Percentiles rank a stretch among this genome's conserved stretches.
Conservation (phyloP, 2,797 vertebrate species). For the Danio jaintianensis region DNA sequence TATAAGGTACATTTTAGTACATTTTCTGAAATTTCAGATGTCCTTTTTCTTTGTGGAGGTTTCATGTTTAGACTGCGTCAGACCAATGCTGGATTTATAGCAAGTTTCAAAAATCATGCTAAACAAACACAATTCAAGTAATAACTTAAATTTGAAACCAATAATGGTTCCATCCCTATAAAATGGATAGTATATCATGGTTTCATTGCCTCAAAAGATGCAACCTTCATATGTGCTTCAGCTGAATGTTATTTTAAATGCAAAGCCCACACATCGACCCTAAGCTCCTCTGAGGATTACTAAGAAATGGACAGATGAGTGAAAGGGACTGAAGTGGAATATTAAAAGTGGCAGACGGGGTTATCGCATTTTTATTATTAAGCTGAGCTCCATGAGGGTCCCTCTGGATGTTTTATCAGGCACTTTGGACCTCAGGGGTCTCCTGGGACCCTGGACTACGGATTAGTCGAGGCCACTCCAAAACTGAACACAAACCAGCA, state of each 20-base stretch:
- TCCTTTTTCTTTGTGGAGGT: too few species aligned
- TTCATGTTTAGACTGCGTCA: too few species aligned
- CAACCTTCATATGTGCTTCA: not conserved
- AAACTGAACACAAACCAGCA: constrained; percentile 58
- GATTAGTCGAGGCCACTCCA: constrained; percentile 74
- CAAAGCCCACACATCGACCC: not conserved
- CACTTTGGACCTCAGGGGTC: constrained; percentile 67
- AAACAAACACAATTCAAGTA: too few species aligned
- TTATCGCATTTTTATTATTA: constrained; percentile 76
- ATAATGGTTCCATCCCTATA: too few species aligned
- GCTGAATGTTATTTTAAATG: constrained; percentile 30
- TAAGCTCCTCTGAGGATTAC: constrained; percentile 36
- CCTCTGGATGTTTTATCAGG: constrained; percentile 77
- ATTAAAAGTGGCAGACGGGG: constrained; percentile 69
- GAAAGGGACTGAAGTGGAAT: constrained; percentile 53
- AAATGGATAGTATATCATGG: not conserved
- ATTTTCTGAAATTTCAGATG: too few species aligned
- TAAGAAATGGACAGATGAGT: constrained; percentile 40
- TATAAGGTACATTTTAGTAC: too few species aligned
- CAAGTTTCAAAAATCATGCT: too few species aligned
- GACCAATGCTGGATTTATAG: too few species aligned
- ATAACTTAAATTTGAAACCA: too few species aligned
- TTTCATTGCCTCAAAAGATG: not conserved
- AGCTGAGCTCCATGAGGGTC: constrained; percentile 61
- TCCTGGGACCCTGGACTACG: constrained; percentile 72